Base-by-base conservation (phyloP, 2,888 invertebrate species). In the Hirtodrosophila trivittata region DNA sequence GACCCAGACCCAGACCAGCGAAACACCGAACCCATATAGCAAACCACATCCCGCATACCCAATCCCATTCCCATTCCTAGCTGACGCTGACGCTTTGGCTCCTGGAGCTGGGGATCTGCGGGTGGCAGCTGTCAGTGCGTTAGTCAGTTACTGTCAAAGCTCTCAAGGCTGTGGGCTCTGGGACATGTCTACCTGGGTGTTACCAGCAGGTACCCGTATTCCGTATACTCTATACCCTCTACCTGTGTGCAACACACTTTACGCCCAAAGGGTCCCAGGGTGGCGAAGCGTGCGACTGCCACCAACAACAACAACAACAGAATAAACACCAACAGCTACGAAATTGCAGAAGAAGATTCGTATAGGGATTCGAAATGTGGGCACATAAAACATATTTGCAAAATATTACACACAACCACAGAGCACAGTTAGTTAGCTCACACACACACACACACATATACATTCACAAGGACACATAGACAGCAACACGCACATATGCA, bases 91-190 rank as follows among this genome's bases (percentile, higher is more conserved):
- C n/a, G n/a, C n/a, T 65, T 42, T 49, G 47, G 28, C 2, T 6
- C 7, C 45, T 30, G 43, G 13, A 28, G 54, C 46, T 54, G 52
- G 52, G 57, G 16, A 60, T 58, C 80, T 83, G 78, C 65, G 78
- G 83, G 83, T 83, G 78, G 83, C 83, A 78, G 78, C 80, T 80
- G 80, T 80, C 84, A 80, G 84, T 84, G 84, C 84, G 77, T 84
- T 83, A 80, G 80, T 80, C 80, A 80, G 80, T 77, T 65, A 59
- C 75, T 80, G 84, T 84, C 80, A 81, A 81, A 57, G 66, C 77
- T 65, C 33, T 10, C 39, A 21, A 21, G 51, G 50, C 21, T 10
- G 26, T 37, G 45, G 46, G 42, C 49, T 45, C 30, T 43, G 67
- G 67, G 67, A 67, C 67, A 68, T 63, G 70, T 71, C 72, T 71